Base-by-base conservation (phyloP, 2,888 invertebrate genomes). In the Dicyrtomina minuta region DNA sequence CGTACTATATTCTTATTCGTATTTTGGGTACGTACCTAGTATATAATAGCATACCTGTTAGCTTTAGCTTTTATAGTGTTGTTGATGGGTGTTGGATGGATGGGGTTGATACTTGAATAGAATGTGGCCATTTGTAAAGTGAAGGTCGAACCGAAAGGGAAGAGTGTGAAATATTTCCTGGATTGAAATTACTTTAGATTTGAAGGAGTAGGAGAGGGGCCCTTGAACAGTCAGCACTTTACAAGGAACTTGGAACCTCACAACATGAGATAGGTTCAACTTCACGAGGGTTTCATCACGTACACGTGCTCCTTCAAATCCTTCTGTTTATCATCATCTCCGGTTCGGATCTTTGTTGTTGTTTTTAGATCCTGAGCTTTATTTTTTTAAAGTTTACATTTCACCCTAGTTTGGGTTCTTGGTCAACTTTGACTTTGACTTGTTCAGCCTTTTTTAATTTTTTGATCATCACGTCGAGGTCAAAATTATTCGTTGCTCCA, bases 201-300 rank as follows among this genome's bases (percentile, higher is more conserved):
- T 64, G 65, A 55, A 65, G 60, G 46, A 46, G 65, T 55, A 65
- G 60, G 46, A 46, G 41, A 64, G 60, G 66, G 66, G 58, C 69
- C 67, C 72, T 70, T 72, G 69, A 66, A 60, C 61, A 66, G 66
- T 61, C 61, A 56, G 60, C 46, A 24, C 43, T 33, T 33, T 33
- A n/a, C 17, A 46, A 17, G 46, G 46, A 46, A 43, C 58, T 33
- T 43, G 22, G 41, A 41, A 46, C 61, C 43, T 61, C 61, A 61
- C 46, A 27, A 39, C 22, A 61, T 61, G 43, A 61, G 61, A 20
- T 26, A 15, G 59, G 20, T 5, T 15, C 17, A 24, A 43, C 20
- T 39, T 44, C 26, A 17, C 60, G 39, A 33, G 39, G 33, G 46
- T 61, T 61, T 51, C 27, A 22, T 24, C 61, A 44, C 15, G 17